Conservation (phyloP, 2,113 vertebrate species). For the Microtus montanus region DNA sequence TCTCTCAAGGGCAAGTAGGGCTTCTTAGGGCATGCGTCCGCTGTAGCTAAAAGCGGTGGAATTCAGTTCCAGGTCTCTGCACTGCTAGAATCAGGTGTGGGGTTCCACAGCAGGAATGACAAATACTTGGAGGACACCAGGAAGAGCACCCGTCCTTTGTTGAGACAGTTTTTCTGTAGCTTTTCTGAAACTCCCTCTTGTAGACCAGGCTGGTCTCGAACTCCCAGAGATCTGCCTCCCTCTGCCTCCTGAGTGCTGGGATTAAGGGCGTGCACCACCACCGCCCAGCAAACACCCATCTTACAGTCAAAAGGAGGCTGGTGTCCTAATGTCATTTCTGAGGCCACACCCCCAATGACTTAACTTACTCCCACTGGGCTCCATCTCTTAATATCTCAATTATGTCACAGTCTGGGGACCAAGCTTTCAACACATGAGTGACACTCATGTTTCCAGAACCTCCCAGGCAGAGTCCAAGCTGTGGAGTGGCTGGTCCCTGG, state of each 20-base stretch:
- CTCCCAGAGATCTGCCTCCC: no score
- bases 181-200: no score
- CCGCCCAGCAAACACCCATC: background rate
- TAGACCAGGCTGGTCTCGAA: no score
- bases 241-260: no score
- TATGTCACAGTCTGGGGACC: background rate
- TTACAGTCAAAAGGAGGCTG: background rate
- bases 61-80: background rate
- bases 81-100: background rate
- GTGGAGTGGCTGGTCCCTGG: background rate
- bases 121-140: background rate
- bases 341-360: background rate
- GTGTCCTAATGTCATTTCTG: background rate
- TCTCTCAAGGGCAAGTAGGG: background rate
- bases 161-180: no score
- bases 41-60: background rate
- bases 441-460: background rate
- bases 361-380: background rate
- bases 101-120: background rate
- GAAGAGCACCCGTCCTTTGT: background rate
- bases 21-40: accelerated
- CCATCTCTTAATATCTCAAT: background rate
- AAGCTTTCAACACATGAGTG: background rate
- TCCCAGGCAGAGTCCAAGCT: background rate
- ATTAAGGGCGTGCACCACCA: no score